phyloP scores from a whole-genome alignment of 2,888 invertebrate genomes.

The Bellardia bayeri region DNA sequence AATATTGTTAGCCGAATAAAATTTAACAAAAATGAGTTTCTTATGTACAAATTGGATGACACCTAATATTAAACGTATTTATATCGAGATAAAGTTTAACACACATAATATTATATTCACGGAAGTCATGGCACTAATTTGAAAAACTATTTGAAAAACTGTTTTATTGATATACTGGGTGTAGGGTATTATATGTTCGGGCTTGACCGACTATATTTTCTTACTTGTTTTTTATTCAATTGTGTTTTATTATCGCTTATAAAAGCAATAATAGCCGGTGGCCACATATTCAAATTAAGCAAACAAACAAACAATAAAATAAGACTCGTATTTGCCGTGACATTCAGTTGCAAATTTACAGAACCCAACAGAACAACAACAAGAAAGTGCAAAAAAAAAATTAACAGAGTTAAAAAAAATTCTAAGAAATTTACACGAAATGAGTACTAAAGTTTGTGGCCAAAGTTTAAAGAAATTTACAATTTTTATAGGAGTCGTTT shows the following conservation, averaged over 20 bases:
- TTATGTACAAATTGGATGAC: no score
- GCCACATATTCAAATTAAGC: background rate
- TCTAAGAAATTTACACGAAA: slow-evolving; percentile 1
- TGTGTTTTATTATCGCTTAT: no score
- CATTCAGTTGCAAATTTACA: slow-evolving; percentile 39
- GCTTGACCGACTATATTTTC: no score
- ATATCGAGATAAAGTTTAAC: no score
- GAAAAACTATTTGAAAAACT: no score
- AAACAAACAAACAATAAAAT: background rate
- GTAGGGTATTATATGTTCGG: no score
- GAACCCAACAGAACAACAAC: background rate
- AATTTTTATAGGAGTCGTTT: slow-evolving; percentile 43
- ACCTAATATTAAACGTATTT: no score
- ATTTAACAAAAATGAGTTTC: no score
- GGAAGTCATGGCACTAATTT: no score
- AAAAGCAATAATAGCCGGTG: background rate
- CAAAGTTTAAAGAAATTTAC: slow-evolving; percentile 16
- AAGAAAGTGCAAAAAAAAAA: background rate
- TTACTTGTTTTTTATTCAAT: background rate
- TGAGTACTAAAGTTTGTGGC: slow-evolving; percentile 36
- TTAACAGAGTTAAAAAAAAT: background rate
- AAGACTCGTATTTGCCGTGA: background rate
- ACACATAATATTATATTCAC: no score
- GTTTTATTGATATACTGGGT: no score
- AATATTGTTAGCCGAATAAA: no score